These are phyloP conservation scores for Vanessa atalanta DNA, from an alignment of 1,140 invertebrate genomes.

Conservation along the genomic window DNA sequence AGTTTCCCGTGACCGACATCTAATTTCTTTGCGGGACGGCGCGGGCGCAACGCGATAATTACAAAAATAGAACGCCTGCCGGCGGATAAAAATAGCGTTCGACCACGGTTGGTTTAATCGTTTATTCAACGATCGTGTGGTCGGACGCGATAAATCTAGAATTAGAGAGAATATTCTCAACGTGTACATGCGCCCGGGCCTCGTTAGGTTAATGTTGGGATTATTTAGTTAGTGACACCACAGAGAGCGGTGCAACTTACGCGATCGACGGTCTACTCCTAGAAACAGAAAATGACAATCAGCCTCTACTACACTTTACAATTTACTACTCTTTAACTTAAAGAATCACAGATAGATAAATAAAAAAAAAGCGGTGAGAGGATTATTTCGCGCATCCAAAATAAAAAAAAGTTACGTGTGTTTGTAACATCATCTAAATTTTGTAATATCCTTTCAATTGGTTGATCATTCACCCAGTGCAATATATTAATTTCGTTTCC, in stretches of 20 bases:
- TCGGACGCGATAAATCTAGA: slow-evolving; percentile 49
- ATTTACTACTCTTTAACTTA: slow-evolving; percentile 52
- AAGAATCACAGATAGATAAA: slow-evolving; percentile 50
- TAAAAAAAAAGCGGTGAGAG: slow-evolving; percentile 65
- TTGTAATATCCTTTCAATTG: slow-evolving; percentile 42
- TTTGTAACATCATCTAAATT: slow-evolving; percentile 30
- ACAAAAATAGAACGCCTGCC: slow-evolving; percentile 69
- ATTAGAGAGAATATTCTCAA: slow-evolving; percentile 42
- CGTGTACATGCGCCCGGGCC: slow-evolving; percentile 58
- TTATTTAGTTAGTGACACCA: slow-evolving; percentile 78
- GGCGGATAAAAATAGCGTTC: slow-evolving; percentile 63
- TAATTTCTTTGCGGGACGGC: slow-evolving; percentile 54
- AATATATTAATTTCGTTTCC: slow-evolving; percentile 58
- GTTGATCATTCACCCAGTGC: slow-evolving; percentile 45
- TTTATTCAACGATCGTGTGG: slow-evolving; percentile 54
- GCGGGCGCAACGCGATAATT: slow-evolving; percentile 63
- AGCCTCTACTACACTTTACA: slow-evolving; percentile 71
- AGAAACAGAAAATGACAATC: slow-evolving; percentile 81
- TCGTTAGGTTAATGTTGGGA: slow-evolving; percentile 65
- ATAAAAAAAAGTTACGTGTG: slow-evolving; percentile 54
- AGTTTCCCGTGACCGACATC: slow-evolving; percentile 67
- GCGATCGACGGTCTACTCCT: slow-evolving; percentile 82
- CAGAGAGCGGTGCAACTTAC: slow-evolving; percentile 81
- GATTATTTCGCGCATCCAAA: slow-evolving; percentile 70
- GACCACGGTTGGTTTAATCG: slow-evolving; percentile 46